Evolutionary conservation across 2,113 vertebrate genomes (phyloP).

Genomic region (Acrocephalus arundinaceus): DNA sequence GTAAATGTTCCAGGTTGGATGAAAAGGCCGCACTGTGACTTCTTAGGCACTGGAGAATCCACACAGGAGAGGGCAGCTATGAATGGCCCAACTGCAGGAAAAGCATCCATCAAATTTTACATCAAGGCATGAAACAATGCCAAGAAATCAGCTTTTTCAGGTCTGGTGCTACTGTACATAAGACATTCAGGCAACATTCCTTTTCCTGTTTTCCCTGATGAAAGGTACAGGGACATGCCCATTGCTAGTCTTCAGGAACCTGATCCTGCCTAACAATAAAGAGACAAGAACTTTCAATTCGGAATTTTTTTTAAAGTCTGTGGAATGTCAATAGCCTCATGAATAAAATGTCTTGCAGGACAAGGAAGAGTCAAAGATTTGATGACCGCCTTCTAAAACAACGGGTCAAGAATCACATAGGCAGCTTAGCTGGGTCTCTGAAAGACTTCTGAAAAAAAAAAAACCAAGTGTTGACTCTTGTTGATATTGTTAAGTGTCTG

Average conservation of each 20-base stretch:
- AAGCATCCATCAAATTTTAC: background rate
- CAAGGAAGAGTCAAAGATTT: background rate
- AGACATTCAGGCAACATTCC: background rate
- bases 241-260: background rate
- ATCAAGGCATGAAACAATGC: background rate
- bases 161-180: background rate
- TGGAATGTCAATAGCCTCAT: background rate
- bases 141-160: background rate
- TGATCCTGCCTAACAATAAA: background rate
- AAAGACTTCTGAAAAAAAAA: background rate
- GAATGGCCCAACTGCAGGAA: background rate
- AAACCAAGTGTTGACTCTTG: background rate
- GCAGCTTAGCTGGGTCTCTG: background rate
- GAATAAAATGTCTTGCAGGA: background rate
- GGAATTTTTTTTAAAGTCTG: background rate
- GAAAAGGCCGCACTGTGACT: background rate
- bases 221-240: background rate
- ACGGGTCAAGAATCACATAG: background rate
- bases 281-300: background rate
- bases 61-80: background rate
- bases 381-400: background rate
- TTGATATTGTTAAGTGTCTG: background rate
- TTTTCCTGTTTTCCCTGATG: background rate
- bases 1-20: background rate
- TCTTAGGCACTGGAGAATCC: background rate